A percentile compares a stretch with the other conserved stretches of the same genome.
These are phyloP conservation scores for Philopedon plagiatum DNA, from an alignment of 2,888 invertebrate genomes.

Conservation along the genomic window DNA sequence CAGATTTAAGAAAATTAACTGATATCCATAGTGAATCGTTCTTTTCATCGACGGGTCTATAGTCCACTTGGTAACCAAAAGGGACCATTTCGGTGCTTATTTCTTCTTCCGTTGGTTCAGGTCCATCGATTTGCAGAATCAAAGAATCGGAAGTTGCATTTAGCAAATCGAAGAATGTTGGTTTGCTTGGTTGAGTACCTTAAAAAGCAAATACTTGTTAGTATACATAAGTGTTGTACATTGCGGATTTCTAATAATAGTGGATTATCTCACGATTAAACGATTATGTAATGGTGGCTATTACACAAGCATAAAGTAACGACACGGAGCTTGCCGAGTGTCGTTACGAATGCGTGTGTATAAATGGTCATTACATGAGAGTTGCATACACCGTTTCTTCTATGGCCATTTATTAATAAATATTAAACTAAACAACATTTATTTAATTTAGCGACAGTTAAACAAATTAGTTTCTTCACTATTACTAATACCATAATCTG, in stretches of 20 bases:
- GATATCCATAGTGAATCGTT: conserved; percentile 56
- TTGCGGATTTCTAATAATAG: no score
- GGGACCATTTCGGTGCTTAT: conserved; percentile 60
- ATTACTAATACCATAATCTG: no score
- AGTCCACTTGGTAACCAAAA: conserved; percentile 60
- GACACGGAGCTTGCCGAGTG: no score
- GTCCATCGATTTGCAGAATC: conserved; percentile 60
- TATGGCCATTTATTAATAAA: no score
- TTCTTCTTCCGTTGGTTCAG: conserved; percentile 55
- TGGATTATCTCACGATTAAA: not conserved
- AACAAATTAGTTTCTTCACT: no score
- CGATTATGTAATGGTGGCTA: not conserved
- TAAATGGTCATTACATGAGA: no score
- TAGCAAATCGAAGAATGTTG: conserved; percentile 61
- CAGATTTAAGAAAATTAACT: conserved; percentile 54
- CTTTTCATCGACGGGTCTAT: conserved; percentile 53
- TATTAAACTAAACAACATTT: no score
- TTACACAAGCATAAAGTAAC: no score
- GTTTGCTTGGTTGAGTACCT: conserved; percentile 72
- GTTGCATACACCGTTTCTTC: no score
- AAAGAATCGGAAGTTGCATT: conserved; percentile 59
- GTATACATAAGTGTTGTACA: not conserved
- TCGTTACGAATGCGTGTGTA: no score
- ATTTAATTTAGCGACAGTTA: no score
- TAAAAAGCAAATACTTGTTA: conserved; percentile 48